phyloP scores from a whole-genome alignment of 2,113 vertebrate species.

The Struthio camelus region DNA sequence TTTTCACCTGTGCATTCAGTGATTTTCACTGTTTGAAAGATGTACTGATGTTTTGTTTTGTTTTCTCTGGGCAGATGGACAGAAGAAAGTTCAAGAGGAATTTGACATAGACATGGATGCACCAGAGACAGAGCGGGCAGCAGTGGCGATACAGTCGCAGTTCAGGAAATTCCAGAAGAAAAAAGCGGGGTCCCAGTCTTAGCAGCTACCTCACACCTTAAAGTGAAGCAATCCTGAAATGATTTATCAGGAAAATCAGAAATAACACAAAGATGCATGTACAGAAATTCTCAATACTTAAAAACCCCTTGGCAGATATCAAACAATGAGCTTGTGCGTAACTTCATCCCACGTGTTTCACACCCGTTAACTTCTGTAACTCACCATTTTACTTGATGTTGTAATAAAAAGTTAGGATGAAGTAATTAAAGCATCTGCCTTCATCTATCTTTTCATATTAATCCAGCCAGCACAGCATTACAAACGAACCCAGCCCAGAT shows the following conservation, averaged over 20 bases:
- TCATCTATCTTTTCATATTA: conserved; percentile 54
- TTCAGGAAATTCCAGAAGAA: conserved; percentile 99
- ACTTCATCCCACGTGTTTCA: conserved; percentile 55
- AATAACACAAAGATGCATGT: conserved; percentile 76
- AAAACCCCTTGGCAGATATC: conserved; percentile 44
- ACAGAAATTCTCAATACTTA: conserved; percentile 69
- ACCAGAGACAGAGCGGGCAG: conserved; percentile 83
- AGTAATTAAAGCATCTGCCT: conserved; percentile 62
- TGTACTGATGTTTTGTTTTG: conserved; percentile 17
- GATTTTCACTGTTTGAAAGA: not conserved
- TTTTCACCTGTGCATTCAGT: not conserved
- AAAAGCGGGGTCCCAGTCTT: conserved; percentile 85
- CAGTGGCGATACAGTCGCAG: conserved; percentile 95
- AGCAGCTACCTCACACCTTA: conserved; percentile 67
- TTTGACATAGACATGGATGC: conserved; percentile 96
- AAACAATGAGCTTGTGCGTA: conserved; percentile 37
- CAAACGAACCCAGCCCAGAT: not conserved
- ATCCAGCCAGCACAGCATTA: not conserved
- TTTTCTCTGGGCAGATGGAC: conserved; percentile 79
- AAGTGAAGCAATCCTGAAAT: conserved; percentile 50
- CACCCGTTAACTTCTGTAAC: conserved; percentile 60
- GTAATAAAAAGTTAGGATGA: conserved; percentile 80
- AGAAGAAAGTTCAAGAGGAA: conserved; percentile 92
- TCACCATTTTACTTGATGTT: conserved; percentile 71
- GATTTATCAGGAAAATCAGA: conserved; percentile 56